Conservation (phyloP, 2,797 vertebrate species). For the Lophius americanus region DNA sequence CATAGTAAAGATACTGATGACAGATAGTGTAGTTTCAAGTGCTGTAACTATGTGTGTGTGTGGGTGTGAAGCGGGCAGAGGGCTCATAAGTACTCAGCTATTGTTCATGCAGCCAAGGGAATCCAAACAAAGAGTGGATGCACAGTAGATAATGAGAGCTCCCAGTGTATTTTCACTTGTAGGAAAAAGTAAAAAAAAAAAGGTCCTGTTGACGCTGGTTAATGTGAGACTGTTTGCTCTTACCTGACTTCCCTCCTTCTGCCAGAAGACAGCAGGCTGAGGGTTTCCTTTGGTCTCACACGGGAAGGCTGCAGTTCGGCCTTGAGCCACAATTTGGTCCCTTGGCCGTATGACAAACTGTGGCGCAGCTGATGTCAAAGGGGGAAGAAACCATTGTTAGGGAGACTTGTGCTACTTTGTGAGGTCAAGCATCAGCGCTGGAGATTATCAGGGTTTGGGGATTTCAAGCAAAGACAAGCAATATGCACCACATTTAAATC, state of each 20-base stretch:
- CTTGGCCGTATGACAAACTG: slow-evolving; percentile 98
- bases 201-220: neutral
- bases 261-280: slow-evolving; percentile 98
- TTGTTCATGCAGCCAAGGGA: slow-evolving; percentile 15
- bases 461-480: slow-evolving; percentile 69
- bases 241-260: slow-evolving; percentile 98
- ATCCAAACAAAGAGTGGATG: slow-evolving; percentile 30
- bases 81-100: slow-evolving; percentile 15
- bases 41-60: slow-evolving; percentile 16
- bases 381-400: slow-evolving; percentile 45
- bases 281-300: slow-evolving; percentile 99
- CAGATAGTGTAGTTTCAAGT: slow-evolving; percentile 57
- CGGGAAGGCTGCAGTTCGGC: slow-evolving; percentile 93
- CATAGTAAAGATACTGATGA: slow-evolving; percentile 60
- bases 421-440: slow-evolving; percentile 9
- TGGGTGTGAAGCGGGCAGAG: neutral
- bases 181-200: slow-evolving; percentile 10
- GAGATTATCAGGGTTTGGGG: slow-evolving; percentile 32
- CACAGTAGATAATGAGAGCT: slow-evolving; percentile 17
- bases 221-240: slow-evolving; percentile 48
- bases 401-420: neutral
- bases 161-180: slow-evolving; percentile 10
- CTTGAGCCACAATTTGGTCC: slow-evolving; percentile 97
- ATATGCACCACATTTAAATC: slow-evolving; percentile 52
- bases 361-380: slow-evolving; percentile 88